These are phyloP conservation scores for Myrmophylax atrothorax DNA, from an alignment of 2,113 vertebrate species.

Conservation along the genomic window DNA sequence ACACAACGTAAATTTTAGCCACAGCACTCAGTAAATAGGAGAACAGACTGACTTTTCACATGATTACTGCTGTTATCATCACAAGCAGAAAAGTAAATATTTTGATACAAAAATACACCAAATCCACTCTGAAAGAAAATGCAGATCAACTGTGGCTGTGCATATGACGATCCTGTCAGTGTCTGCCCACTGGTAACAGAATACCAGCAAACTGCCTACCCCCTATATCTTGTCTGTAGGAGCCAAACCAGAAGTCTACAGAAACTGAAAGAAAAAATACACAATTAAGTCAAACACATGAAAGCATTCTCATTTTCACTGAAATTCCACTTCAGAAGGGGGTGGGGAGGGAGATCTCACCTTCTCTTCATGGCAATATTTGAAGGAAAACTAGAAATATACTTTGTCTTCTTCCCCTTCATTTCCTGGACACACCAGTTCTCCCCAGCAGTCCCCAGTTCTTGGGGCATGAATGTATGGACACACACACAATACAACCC, in stretches of 20 bases:
- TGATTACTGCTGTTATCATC: neutral
- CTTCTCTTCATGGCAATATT: neutral
- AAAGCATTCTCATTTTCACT: neutral
- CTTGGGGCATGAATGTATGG: neutral
- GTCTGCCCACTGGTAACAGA: neutral
- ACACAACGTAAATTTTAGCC: neutral
- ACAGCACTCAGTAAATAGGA: neutral
- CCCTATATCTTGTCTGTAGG: fast-evolving
- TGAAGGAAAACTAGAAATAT: neutral
- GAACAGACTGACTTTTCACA: neutral
- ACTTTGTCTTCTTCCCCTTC: neutral
- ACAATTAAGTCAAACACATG: neutral
- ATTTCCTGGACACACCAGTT: neutral
- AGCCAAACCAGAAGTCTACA: neutral
- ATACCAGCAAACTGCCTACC: neutral
- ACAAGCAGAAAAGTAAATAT: neutral
- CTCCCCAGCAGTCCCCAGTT: neutral
- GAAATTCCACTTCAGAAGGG: neutral
- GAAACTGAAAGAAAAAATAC: neutral
- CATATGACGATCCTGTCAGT: neutral
- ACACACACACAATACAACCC: neutral
- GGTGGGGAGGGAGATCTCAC: fast-evolving
- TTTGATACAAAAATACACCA: neutral
- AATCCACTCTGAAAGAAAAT: neutral
- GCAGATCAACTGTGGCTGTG: neutral